Evolutionary conservation across 2,113 vertebrate genomes (phyloP), one percentile per base, ranked within the genome.

Genomic region (Pelodiscus sinensis): DNA sequence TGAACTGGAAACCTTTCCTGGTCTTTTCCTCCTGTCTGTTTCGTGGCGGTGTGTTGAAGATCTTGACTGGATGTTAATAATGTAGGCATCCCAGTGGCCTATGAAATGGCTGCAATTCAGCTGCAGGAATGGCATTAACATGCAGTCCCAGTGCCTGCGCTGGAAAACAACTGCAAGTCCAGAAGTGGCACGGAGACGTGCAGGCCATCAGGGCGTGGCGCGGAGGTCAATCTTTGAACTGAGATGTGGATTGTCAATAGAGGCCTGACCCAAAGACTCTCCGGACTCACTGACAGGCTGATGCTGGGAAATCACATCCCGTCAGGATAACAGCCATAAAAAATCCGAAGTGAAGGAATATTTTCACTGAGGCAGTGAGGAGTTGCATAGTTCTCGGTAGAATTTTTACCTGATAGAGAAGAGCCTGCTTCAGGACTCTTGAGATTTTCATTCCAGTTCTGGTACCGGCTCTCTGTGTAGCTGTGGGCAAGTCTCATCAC

Each of bases 31-130:
- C 71, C 71, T 62, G 81, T 90, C 52, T 54, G 38, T 87, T 94
- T 92, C 92, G 81, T 92, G 86, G 89, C 82, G 60, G 29, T 73
- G 82, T 77, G 85, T 85, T 92, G 75, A 94, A 92, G 75, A 79
- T 89, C 86, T 85, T 79, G 81, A 87, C 81, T 25, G 54, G 86
- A 81, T 87, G 86, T 94, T 91, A 91, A 96, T 95, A 96, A 96
- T 96, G 90, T 79, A 92, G 78, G 51, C 50, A 24, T 81, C 86
- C 82, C 31, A 80, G 71, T 78, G 71, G 88, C 71, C 78, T 80
- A 81, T 60, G 90, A 87, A 90, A 87, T 91, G 86, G 88, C 81
- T 62, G 8, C 54, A 75, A 25, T 13, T 38, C 71, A 75, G 44
- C 86, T 85, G 78, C 85, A 27, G 27, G 84, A 85, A 71, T 1